Evolutionary conservation across 2,113 vertebrate species (phyloP).

Genomic region (Corythornis madagascariensis): DNA sequence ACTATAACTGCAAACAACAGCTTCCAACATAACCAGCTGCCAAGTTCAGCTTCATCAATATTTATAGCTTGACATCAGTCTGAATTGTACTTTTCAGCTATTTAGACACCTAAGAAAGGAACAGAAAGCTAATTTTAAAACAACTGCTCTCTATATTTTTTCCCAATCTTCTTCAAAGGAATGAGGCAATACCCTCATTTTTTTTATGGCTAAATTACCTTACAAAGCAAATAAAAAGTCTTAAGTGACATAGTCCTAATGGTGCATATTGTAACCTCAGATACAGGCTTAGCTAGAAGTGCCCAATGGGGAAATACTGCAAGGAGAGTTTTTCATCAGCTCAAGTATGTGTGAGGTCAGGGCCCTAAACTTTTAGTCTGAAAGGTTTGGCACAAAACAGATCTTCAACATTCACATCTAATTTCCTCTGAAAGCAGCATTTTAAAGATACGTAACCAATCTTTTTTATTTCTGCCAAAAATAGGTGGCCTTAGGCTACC

Average conservation of each 20-base stretch:
- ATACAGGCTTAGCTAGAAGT: not conserved
- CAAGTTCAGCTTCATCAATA: slow-evolving; percentile 42
- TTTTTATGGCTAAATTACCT: not conserved
- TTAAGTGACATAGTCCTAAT: not conserved
- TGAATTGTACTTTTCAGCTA: not conserved
- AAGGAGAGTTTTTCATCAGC: not conserved
- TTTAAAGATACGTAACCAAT: not conserved
- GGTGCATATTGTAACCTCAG: not conserved
- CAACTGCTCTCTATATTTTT: not conserved
- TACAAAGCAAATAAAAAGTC: not conserved
- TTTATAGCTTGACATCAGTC: slow-evolving; percentile 13
- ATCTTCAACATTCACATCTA: not conserved
- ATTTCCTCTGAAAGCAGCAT: not conserved
- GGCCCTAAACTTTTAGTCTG: not conserved
- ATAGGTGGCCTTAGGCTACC: not conserved
- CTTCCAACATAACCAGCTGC: slow-evolving; percentile 11
- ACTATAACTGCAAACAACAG: slow-evolving; percentile 7
- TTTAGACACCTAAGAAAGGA: not conserved
- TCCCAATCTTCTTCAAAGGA: not conserved
- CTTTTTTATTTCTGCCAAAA: not conserved
- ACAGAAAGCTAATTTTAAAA: not conserved
- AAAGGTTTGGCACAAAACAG: not conserved
- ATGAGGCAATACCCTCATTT: not conserved
- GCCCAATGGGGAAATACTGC: not conserved
- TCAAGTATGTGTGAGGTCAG: not conserved